phyloP scores from a whole-genome alignment of 30 jellyfish, hydroid and myxozoan genomes.

The Rhopilema esculentum region DNA sequence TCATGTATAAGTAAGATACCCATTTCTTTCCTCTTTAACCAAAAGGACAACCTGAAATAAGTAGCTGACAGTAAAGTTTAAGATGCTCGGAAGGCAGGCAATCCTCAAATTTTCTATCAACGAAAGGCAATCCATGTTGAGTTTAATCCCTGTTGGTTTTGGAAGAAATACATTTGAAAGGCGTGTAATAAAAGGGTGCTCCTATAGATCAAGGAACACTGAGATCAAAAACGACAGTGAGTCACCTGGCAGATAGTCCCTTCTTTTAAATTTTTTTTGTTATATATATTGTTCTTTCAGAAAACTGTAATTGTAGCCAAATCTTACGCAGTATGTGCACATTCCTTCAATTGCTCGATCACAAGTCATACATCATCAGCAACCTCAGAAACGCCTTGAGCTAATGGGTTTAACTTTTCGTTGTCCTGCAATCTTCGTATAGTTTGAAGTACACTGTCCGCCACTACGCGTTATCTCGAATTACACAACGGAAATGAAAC shows the following conservation, averaged over 20 bases:
- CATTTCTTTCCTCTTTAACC: constrained; percentile 45
- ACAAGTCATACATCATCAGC: constrained; percentile 61
- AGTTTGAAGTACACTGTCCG: neutral
- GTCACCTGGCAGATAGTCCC: neutral
- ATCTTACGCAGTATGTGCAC: constrained; percentile 52
- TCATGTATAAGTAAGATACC: constrained; percentile 67
- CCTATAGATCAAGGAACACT: constrained; percentile 2
- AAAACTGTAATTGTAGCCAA: constrained; percentile 29
- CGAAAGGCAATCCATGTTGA: constrained; percentile 89
- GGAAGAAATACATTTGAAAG: constrained; percentile 35
- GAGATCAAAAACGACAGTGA: neutral
- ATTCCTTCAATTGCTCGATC: constrained; percentile 40
- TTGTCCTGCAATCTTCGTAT: neutral
- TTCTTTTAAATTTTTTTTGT: neutral
- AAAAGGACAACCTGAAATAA: neutral
- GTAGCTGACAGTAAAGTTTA: constrained; percentile 11
- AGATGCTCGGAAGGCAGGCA: constrained; percentile 37
- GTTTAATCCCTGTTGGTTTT: constrained; percentile 43
- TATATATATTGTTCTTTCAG: constrained; percentile 38
- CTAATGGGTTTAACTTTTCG: constrained; percentile 52
- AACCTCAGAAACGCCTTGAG: constrained; percentile 61
- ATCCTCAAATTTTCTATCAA: constrained; percentile 11
- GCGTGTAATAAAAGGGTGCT: constrained; percentile 1
- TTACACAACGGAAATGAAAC: no score
- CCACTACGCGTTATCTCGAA: neutral